Evolutionary conservation across 2,888 invertebrate species (phyloP).

Genomic region (Rhingia campestris): DNA sequence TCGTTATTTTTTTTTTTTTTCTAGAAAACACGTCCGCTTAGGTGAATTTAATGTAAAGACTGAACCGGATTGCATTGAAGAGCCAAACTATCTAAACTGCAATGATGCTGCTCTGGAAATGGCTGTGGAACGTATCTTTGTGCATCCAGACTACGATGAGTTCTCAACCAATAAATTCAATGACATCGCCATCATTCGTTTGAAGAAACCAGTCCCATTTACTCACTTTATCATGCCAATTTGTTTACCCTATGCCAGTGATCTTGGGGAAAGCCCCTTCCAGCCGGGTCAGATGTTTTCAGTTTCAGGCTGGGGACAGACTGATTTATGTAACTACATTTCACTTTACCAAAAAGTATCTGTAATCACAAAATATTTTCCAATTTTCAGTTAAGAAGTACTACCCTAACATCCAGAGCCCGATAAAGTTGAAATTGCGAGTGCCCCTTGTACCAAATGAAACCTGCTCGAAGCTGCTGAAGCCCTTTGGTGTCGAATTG

Average conservation of each 20-base stretch:
- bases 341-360: constrained; percentile 6
- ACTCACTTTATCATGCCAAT: constrained; percentile 86
- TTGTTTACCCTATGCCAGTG: constrained; percentile 83
- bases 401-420: constrained; percentile 83
- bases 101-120: constrained; percentile 87
- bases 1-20: constrained; percentile 1
- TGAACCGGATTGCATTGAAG: constrained; percentile 85
- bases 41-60: constrained; percentile 87
- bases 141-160: constrained; percentile 86
- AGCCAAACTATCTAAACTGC: constrained; percentile 83
- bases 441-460: constrained; percentile 84
- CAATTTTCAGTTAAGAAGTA: constrained; percentile 80
- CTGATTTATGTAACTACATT: constrained; percentile 82
- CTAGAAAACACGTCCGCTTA: constrained; percentile 84
- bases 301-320: constrained; percentile 87
- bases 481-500: constrained; percentile 83
- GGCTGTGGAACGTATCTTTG: constrained; percentile 85
- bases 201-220: constrained; percentile 79
- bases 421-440: constrained; percentile 86
- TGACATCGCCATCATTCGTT: constrained; percentile 84
- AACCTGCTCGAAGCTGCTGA: constrained; percentile 84
- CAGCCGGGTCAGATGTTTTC: constrained; percentile 83
- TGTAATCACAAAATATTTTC: background rate
- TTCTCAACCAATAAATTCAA: constrained; percentile 84
- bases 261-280: constrained; percentile 80